Base-by-base conservation (phyloP, 2,113 vertebrate genomes). In the Glaucomys volans region DNA sequence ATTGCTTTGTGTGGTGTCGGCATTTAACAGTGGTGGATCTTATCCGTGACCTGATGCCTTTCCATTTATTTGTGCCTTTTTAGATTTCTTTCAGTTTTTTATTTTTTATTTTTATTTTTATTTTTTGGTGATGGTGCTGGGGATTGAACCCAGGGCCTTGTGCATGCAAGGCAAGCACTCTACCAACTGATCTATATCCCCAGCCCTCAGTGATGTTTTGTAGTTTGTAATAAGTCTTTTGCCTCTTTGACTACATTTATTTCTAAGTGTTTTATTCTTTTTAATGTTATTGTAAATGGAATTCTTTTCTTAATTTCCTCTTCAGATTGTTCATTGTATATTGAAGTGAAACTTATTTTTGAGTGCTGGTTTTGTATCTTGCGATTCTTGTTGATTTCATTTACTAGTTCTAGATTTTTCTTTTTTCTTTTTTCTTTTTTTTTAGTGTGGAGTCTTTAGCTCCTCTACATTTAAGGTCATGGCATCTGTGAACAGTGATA, bases 231-330 rank as follows among this genome's bases (percentile, higher is more conserved):
- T 14, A 80, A 44, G 20, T 95, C 16, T 95, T 95, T 94, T 50
- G 69, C 17, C 24, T 94, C 47, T n/a, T 93, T 82, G 16, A 32
- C 12, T 80, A 35, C 62, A 32, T 96, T 71, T 91, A 87, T 89
- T 87, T 18, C 5, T 90, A 77, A 87, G 26, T 93, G 32, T 75
- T 81, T 72, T 94, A 30, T 90, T 79, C 37, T 79, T 95, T 59
- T 18, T 37, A 30, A 62, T 75, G 74, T 28, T 47, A 16, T 52
- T 91, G 14, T 95, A 42, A 74, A 32, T 95, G 42, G 47, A 57
- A 59, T 91, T 84, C 5, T 76, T 95, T 88, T 72, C 40, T 86
- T 95, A 66, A 94, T 92, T 91, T 87, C n/a, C 9, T 75, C 94
- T 93, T 90, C 67, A 47, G 59, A 59, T 83, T 67, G 44, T 66